Percentiles rank a stretch among this genome's conserved stretches.
Conservation (phyloP, 2,113 vertebrate species). For the Neomonachus schauinslandi region DNA sequence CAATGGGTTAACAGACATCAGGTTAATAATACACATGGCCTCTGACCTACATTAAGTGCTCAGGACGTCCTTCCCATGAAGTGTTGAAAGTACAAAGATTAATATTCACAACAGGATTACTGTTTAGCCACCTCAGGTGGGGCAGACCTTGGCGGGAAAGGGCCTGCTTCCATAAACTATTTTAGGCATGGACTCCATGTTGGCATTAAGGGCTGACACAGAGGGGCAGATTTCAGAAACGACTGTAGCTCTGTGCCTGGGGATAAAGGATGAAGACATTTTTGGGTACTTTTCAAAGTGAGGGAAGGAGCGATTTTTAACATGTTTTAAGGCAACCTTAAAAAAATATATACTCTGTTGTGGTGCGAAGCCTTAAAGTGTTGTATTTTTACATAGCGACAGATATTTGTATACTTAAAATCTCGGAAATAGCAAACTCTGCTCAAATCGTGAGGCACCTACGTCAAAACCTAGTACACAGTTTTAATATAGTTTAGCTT, state of each 20-base stretch:
- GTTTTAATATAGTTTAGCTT: constrained; percentile 62
- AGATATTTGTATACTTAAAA: constrained; percentile 72
- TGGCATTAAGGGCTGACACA: background rate
- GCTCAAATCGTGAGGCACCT: constrained; percentile 76
- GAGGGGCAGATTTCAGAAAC: background rate
- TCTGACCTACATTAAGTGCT: background rate
- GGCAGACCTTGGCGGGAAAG: background rate
- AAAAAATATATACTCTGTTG: constrained; percentile 66
- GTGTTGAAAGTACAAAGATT: background rate
- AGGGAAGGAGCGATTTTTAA: constrained; percentile 52
- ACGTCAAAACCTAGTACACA: constrained; percentile 68
- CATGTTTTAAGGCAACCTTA: constrained; percentile 57
- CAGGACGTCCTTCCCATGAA: background rate
- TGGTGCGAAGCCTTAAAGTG: constrained; percentile 48
- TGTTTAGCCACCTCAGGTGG: background rate
- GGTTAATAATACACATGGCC: background rate
- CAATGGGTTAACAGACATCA: background rate
- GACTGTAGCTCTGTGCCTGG: background rate
- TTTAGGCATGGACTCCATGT: background rate
- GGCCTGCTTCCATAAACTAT: background rate
- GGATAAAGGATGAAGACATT: constrained; percentile 10
- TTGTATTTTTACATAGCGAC: constrained; percentile 60
- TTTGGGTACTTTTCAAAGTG: constrained; percentile 63
- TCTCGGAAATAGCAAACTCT: constrained; percentile 68
- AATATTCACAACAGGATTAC: background rate